Evolutionary conservation across 2,888 invertebrate species (phyloP).

Genomic region (Heliothis peltigera): DNA sequence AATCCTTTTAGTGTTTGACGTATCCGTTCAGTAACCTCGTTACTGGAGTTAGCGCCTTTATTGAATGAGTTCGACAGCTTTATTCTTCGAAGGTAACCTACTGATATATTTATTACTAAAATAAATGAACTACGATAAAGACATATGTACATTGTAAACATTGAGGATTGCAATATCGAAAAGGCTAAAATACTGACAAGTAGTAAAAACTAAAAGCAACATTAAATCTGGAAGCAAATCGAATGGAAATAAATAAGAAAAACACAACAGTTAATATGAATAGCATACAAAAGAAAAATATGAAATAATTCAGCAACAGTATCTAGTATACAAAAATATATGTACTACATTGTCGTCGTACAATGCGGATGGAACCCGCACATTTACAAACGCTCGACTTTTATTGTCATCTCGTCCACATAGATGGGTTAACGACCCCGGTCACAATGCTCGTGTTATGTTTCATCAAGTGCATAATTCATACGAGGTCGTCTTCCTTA

Average conservation of each 20-base stretch:
- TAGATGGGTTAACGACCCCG: conserved; percentile 59
- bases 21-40: conserved; percentile 32
- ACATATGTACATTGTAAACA: background rate
- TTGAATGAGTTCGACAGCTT: background rate
- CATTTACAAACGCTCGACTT: conserved; percentile 52
- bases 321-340: conserved; percentile 51
- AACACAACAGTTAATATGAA: conserved; percentile 18
- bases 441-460: conserved; percentile 69
- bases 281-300: conserved; percentile 28
- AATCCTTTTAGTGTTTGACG: conserved; percentile 51
- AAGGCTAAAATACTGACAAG: background rate
- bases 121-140: conserved; percentile 10
- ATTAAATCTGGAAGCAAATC: conserved; percentile 1
- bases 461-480: conserved; percentile 82
- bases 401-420: conserved; percentile 56
- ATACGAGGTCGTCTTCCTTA: conserved; percentile 66
- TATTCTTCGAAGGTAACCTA: conserved; percentile 5
- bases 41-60: conserved; percentile 20
- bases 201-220: background rate
- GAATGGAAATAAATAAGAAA: conserved; percentile 9
- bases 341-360: conserved; percentile 44
- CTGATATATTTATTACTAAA: conserved; percentile 19
- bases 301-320: conserved; percentile 43
- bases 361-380: conserved; percentile 52
- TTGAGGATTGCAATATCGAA: background rate